Base-by-base conservation (phyloP, 2,888 invertebrate species). In the Sarcophaga variegata region DNA sequence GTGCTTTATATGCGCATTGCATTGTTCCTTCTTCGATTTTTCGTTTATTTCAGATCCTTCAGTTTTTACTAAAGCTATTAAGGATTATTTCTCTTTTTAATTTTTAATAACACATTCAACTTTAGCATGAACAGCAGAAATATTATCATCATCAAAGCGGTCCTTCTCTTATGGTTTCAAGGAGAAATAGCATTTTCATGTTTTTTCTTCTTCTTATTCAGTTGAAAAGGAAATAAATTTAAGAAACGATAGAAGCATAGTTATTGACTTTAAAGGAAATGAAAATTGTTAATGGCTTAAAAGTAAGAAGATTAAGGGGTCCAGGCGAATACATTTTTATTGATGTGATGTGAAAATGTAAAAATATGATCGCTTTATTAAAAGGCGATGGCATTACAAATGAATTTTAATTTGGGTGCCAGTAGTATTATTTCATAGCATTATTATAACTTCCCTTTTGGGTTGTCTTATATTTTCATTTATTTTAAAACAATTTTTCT, bases 401-500 rank as follows among this genome's bases (percentile, higher is more conserved):
- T 27, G 5, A 5, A 27, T 27, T 4, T 27, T 27, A 4, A 27
- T 27, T 27, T 22, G 22, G 1, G 22, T 22, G 22, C 22, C 22
- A 22, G 22, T 22, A 22, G 22, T 22, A 22, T 22, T 22, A 37
- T 37, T 37, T 37, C 6, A 37, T 37, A 6, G 6, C 6, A 37
- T 1, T 27, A 27, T 20, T 62, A 17, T n/a, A 8, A 62, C 17
- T 62, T 20, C 14, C 27, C 25, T 66, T 14, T 37, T 66, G 4
- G 8, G 4, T 66, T 62, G 8, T 37, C 27, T 47, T 74, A 25
- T 63, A n/a, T 63, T 74, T 63, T 49, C 70, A 49, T 70, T 49
- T 14, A 70, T 70, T 70, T 70, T 54, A 54, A 63, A 63, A 45
- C 22, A 62, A 60, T 37, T 11, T 22, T 74, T 47, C 25, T 74